Percentiles rank a stretch among this genome's conserved stretches.
These are phyloP conservation scores for Tragelaphus buxtoni DNA, from an alignment of 2,113 vertebrate genomes.

Conservation along the genomic window DNA sequence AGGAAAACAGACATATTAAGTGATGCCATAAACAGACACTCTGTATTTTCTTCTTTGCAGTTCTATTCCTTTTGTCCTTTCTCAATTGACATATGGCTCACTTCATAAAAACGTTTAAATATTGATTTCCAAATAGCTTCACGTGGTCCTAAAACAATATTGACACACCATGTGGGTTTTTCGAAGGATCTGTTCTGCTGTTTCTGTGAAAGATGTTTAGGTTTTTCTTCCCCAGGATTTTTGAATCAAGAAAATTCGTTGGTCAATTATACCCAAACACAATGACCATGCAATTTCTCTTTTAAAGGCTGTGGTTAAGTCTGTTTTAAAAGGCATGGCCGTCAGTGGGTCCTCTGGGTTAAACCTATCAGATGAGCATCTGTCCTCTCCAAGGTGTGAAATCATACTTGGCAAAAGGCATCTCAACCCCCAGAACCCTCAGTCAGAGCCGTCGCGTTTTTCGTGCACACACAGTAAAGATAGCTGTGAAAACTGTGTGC, in stretches of 20 bases:
- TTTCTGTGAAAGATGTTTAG: background rate
- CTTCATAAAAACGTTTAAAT: slow-evolving; percentile 47
- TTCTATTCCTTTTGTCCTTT: background rate
- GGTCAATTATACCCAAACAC: background rate
- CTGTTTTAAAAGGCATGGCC: background rate
- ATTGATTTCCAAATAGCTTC: slow-evolving; percentile 42
- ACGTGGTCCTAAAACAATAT: slow-evolving; percentile 40
- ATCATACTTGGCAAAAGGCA: slow-evolving; percentile 48
- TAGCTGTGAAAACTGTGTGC: background rate
- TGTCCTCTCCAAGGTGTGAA: slow-evolving; percentile 46
- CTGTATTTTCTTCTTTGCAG: background rate
- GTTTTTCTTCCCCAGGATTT: background rate
- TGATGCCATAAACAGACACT: background rate
- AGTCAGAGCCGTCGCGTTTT: slow-evolving; percentile 33
- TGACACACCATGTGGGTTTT: slow-evolving; percentile 4
- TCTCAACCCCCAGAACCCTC: background rate
- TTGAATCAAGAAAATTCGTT: background rate
- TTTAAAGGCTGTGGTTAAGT: background rate
- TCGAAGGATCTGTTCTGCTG: background rate
- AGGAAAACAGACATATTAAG: background rate
- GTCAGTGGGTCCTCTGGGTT: background rate
- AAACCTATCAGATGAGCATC: background rate
- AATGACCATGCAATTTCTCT: background rate
- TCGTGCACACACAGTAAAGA: background rate
- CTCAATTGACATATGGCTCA: slow-evolving; percentile 36